Conservation (phyloP, 2,888 invertebrate species). For the Trissonchulus sp. region DNA sequence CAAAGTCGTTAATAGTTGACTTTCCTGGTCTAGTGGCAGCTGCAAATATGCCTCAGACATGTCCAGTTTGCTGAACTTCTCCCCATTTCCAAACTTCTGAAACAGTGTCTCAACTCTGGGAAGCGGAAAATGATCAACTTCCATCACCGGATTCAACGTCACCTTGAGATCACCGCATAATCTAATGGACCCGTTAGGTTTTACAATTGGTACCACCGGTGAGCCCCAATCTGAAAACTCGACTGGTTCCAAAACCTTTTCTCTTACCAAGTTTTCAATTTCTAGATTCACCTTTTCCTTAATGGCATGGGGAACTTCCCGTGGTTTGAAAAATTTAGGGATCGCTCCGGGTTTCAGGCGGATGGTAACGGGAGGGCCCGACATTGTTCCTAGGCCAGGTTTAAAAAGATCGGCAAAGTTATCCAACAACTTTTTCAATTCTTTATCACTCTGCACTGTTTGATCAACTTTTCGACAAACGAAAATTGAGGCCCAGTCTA, state of each 20-base stretch:
- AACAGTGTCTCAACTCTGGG: neutral
- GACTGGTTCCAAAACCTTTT: neutral
- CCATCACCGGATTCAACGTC: neutral
- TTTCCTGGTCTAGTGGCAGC: neutral
- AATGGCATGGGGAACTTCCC: neutral
- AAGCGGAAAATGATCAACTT: neutral
- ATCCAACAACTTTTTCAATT: neutral
- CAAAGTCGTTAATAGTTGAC: neutral
- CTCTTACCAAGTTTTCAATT: neutral
- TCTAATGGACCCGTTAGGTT: neutral
- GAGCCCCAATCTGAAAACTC: neutral
- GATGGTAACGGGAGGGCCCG: neutral
- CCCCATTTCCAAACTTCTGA: neutral
- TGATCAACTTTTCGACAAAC: neutral
- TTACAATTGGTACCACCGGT: neutral
- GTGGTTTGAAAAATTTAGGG: constrained; percentile 4
- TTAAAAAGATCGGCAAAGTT: neutral
- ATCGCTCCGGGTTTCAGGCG: neutral
- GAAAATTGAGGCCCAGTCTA: neutral
- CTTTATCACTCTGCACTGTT: neutral
- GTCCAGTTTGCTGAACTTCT: neutral
- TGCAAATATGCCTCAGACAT: neutral
- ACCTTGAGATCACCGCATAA: neutral
- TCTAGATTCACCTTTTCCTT: neutral
- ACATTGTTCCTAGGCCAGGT: neutral